Base-by-base conservation (phyloP, 2,797 vertebrate species). In the Poecilia wingei region DNA sequence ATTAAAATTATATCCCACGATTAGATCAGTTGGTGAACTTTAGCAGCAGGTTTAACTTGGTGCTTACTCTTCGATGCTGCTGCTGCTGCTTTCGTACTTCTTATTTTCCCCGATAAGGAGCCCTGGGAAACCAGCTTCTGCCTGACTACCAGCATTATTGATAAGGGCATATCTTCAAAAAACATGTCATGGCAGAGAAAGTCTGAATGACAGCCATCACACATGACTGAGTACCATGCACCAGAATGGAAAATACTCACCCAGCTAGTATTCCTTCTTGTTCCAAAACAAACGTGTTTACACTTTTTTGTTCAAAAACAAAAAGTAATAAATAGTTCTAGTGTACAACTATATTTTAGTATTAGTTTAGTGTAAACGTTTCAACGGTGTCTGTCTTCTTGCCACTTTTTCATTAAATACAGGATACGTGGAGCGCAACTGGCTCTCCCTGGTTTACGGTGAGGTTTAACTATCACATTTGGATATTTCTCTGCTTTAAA, bases 91-190 rank as follows among this genome's bases (percentile, higher is more conserved):
- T 14, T 69, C 22, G 3, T 3, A 46, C 39, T 69, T 69, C 22
- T 43, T n/a, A 14, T 41, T 43, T n/a, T n/a, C 25, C 22, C 66
- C n/a, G 22, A 69, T 43, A 43, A 43, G 41, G 10, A 41, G 33
- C 61, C 18, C 33, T 66, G 6, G 8, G 33, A 10, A 41, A 68
- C 22, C 41, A 69, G 39, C 68, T 28, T n/a, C 41, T 70, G 68
- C 43, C 14, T 70, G 68, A 45, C 25, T 3, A 46, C 43, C 25
- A 70, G 25, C 5, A 7, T 45, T 8, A 46, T 16, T 71, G 68
- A 70, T 70, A 70, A 71, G 43, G 6, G 7, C 68, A 46, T 71
- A 71, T 71, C 68, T 71, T 71, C 68, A 45, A 9, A 71, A 41
- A 31, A 46, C 68, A 71, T n/a, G 25, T 71, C 66, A 18, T 13